A percentile compares a stretch with the other conserved stretches of the same genome.
Evolutionary conservation across 2,797 vertebrate species (phyloP).

Genomic region (Menidia menidia): DNA sequence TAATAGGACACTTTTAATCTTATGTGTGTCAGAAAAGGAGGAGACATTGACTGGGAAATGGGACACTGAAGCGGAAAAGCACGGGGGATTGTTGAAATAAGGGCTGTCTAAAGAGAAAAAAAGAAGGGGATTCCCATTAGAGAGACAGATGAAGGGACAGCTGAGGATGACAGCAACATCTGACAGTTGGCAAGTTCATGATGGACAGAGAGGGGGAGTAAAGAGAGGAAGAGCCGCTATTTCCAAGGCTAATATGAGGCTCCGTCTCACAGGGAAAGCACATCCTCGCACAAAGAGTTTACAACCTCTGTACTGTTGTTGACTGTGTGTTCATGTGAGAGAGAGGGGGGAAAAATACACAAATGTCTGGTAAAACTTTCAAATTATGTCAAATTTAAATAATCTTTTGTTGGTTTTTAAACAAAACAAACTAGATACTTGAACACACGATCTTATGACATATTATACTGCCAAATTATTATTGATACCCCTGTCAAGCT

Average conservation of each 20-base stretch:
- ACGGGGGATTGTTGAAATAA: constrained; percentile 42
- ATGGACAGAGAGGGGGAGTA: constrained; percentile 60
- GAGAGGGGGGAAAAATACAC: not conserved
- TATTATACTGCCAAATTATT: not conserved
- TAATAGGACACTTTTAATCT: constrained; percentile 46
- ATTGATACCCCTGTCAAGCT: not conserved
- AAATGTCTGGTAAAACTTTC: no score
- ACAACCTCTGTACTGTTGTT: constrained; percentile 41
- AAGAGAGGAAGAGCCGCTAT: constrained; percentile 34
- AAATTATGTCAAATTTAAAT: not conserved
- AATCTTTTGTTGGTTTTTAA: constrained; percentile 4
- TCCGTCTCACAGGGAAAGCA: constrained; percentile 33
- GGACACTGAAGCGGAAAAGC: constrained; percentile 18
- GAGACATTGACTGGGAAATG: constrained; percentile 34
- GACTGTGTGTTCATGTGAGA: constrained; percentile 22
- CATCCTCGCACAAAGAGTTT: constrained; percentile 27
- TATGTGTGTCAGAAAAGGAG: constrained; percentile 42
- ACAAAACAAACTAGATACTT: constrained; percentile 2
- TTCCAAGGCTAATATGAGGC: constrained; percentile 46
- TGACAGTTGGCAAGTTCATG: constrained; percentile 63
- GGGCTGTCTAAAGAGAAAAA: constrained; percentile 46
- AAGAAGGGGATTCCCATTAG: constrained; percentile 70
- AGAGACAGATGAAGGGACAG: constrained; percentile 67
- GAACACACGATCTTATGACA: not conserved
- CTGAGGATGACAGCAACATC: constrained; percentile 68